Conservation (phyloP, 2,797 vertebrate species). For the Naso thynnoides region DNA sequence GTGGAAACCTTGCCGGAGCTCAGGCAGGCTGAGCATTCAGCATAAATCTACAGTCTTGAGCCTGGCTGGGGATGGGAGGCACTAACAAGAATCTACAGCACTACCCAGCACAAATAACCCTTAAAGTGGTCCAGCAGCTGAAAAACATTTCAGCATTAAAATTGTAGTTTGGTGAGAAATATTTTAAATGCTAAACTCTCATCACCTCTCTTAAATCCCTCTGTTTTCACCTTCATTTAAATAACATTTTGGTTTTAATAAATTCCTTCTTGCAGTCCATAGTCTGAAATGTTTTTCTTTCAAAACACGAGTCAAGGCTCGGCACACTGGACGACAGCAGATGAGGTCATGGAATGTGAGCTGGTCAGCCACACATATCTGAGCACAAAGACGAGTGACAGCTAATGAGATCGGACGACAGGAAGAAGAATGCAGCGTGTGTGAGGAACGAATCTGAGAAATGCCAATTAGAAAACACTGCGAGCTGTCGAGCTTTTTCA, state of each 20-base stretch:
- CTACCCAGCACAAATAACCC: conserved; percentile 9
- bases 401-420: conserved; percentile 53
- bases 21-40: conserved; percentile 29
- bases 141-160: conserved; percentile 30
- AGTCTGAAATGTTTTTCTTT: conserved; percentile 10
- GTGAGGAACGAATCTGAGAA: conserved; percentile 42
- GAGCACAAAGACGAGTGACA: conserved; percentile 25
- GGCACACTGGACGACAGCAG: conserved; percentile 3
- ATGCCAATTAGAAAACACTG: conserved; percentile 63
- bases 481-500: conserved; percentile 29
- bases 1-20: conserved; percentile 18
- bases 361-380: conserved; percentile 21
- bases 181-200: background rate
- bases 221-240: background rate
- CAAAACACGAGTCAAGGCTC: background rate
- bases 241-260: conserved; percentile 17
- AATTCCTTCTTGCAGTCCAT: background rate
- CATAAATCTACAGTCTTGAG: conserved; percentile 33
- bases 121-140: conserved; percentile 36
- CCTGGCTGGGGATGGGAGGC: conserved; percentile 56
- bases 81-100: conserved; percentile 40
- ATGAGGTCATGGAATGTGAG: conserved; percentile 5
- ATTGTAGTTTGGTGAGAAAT: conserved; percentile 6
- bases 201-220: background rate
- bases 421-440: conserved; percentile 32